Base-by-base conservation (phyloP, 2,888 invertebrate species). In the Drosophila mercatorum region DNA sequence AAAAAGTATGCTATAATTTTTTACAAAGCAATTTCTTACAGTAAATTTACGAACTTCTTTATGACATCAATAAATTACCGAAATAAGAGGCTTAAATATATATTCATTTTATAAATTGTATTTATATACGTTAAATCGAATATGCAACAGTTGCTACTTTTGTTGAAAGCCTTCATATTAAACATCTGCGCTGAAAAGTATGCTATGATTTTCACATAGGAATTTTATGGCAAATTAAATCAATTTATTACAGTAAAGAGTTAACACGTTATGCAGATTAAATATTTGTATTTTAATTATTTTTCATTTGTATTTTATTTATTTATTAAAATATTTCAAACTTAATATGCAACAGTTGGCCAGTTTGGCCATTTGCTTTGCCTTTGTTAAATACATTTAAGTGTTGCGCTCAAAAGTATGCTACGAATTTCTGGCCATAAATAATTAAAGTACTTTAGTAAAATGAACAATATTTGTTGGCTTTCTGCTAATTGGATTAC, bases 341-440 rank as follows among this genome's bases (percentile, higher is more conserved):
- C 14, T 40, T 14, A 40, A 44, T 22, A 22, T 22, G 11, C 44
- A 44, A 44, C 22, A 22, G 11, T 7, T 22, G 22, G 44, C 22
- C 4, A 11, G 22, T 22, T 11, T 17, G 4, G 4, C 4, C 8
- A 17, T 43, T 43, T 10, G 1, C 5, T 44, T 44, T 44, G 22
- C 5, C 4, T 8, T 6, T 22, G 11, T 22, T 11, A 0, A 5
- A 22, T 22, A 5, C 6, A 40, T 14, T 40, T 2, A n/a, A 40
- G 14, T 6, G 40, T 6, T 40, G 40, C 52, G 17, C 52, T 52
- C 3, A 22, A 52, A 52, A 36, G 52, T 52, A 52, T 52, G 52
- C 52, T 52, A 52, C 7, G 36, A 7, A 5, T 36, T 52, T 52
- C 31, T 11, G 2, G 6, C 0, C 28, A 14, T 14, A 47, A 28